phyloP scores from a whole-genome alignment of 2,888 invertebrate species.

The Chrysodeixis includens region DNA sequence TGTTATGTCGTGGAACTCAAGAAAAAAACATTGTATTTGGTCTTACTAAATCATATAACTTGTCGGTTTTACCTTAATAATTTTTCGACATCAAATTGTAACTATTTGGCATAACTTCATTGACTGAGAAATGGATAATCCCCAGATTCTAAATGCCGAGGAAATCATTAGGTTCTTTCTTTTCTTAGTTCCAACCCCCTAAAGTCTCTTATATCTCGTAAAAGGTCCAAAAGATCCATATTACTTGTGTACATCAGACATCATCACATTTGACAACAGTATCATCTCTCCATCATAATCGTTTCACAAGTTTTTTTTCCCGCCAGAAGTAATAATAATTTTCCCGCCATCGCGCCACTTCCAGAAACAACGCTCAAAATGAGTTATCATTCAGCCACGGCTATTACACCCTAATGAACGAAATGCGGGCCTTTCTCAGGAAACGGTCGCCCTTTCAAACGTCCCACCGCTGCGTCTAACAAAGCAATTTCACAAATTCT shows the following conservation, averaged over 20 bases:
- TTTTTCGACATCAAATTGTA: not conserved
- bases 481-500: constrained; percentile 70
- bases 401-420: constrained; percentile 44
- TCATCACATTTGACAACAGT: not conserved
- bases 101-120: not conserved
- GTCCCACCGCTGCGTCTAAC: constrained; percentile 43
- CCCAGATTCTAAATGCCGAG: not conserved
- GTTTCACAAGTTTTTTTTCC: constrained; percentile 14
- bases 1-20: constrained; percentile 27
- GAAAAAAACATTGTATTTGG: not conserved
- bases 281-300: constrained; percentile 3
- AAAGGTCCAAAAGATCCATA: too few species aligned
- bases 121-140: not conserved
- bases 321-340: constrained; percentile 34
- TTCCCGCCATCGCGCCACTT: constrained; percentile 32
- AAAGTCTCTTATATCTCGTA: too few species aligned
- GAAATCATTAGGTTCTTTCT: not conserved
- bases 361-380: constrained; percentile 35
- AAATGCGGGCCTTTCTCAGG: constrained; percentile 46
- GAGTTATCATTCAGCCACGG: constrained; percentile 30
- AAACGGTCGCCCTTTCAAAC: constrained; percentile 41
- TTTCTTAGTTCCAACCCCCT: too few species aligned
- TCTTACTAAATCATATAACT: not conserved
- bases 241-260: too few species aligned
- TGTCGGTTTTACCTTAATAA: not conserved